A percentile compares a stretch with the other conserved stretches of the same genome.
These are phyloP conservation scores for Trogon melanurus DNA, from an alignment of 2,113 vertebrate species.

Conservation along the genomic window DNA sequence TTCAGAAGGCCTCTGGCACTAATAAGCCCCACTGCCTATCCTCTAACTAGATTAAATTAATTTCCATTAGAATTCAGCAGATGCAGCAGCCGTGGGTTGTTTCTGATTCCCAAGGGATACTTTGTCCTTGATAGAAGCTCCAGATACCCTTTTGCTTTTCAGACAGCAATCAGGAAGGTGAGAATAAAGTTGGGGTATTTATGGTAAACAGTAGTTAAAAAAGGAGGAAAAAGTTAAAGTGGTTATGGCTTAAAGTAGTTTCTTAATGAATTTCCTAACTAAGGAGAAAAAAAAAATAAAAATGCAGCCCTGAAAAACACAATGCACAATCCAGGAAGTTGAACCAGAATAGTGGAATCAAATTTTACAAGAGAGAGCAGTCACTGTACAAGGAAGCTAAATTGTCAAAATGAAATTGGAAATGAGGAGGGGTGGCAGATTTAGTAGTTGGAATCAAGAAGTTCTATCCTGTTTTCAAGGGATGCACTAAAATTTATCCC, in stretches of 20 bases:
- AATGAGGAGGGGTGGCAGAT: background rate
- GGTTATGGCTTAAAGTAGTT: background rate
- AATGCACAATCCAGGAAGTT: background rate
- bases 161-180: background rate
- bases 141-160: conserved; percentile 6
- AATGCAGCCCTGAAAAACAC: background rate
- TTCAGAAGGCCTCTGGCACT: conserved; percentile 34
- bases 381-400: background rate
- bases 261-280: background rate
- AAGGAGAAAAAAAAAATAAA: background rate
- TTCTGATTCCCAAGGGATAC: conserved; percentile 4
- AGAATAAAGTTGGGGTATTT: background rate
- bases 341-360: background rate
- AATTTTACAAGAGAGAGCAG: background rate
- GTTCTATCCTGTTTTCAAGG: background rate
- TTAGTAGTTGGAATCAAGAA: background rate
- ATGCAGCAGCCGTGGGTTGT: background rate
- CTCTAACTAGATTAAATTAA: conserved; percentile 34
- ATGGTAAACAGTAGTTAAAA: background rate
- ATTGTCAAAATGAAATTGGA: background rate
- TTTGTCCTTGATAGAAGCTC: background rate
- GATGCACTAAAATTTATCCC: background rate
- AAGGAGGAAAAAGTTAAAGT: background rate
- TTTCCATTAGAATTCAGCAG: conserved; percentile 48
- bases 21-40: background rate